Evolutionary conservation across 1,140 invertebrate species (phyloP), one percentile per base, ranked within the genome.

Genomic region (Holcopasites calliopsidis): DNA sequence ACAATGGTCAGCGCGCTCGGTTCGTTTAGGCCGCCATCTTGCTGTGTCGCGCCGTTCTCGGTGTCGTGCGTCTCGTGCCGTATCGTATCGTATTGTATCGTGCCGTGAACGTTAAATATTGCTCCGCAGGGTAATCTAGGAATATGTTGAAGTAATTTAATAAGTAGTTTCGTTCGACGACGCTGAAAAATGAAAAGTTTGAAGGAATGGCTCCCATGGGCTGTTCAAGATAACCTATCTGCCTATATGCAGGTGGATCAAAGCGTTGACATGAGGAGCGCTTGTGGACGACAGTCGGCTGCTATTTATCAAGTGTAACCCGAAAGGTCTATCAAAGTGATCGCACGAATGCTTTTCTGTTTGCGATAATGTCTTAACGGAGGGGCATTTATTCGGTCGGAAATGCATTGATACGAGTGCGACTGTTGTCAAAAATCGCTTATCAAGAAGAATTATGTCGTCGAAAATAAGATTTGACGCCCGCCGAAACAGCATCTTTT

Each of bases 21-120:
- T 42, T 66, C 50, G 26, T 31, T 55, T 35, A 13, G 38, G 49
- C 52, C 38, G 71, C 71, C 71, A 74, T 74, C 23, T 74, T 74
- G 55, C 71, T 18, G 62, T 74, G 50, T n/a, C n/a, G n/a, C n/a
- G n/a, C n/a, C n/a, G n/a, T n/a, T n/a, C n/a, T n/a, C n/a, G n/a
- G n/a, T n/a, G n/a, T n/a, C n/a, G n/a, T n/a, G n/a, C n/a, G n/a
- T n/a, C n/a, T n/a, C n/a, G n/a, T n/a, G n/a, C 23, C 50, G 50
- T 49, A n/a, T n/a, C 33, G 42, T 50, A 58, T 31, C 26, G 57
- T 71, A 57, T 71, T 42, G 42, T 65, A n/a, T 28, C 16, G 31
- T 66, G 23, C 16, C 33, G 33, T 28, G 47, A n/a, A 65, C 31
- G 31, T 65, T 50, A 23, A 58, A 11, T 58, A 38, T 38, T 21